Percentiles rank a stretch among this genome's conserved stretches.
These are phyloP conservation scores for Neoitamus cyanurus DNA, from an alignment of 2,888 invertebrate species.

Conservation along the genomic window DNA sequence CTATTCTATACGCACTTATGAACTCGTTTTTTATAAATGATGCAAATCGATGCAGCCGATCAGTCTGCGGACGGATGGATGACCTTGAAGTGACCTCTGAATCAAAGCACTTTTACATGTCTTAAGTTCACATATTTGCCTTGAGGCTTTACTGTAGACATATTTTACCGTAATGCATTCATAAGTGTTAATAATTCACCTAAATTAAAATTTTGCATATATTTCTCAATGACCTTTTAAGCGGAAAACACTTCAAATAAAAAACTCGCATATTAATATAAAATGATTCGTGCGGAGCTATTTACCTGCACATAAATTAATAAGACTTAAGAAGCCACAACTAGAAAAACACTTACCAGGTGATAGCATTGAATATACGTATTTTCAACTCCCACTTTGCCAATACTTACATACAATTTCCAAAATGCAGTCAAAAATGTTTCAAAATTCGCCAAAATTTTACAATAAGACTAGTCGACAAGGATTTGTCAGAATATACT, in stretches of 20 bases:
- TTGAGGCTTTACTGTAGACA: background rate
- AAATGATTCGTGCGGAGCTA: background rate
- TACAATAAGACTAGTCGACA: too few species aligned
- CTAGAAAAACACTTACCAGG: too few species aligned
- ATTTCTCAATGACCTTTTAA: background rate
- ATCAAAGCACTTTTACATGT: background rate
- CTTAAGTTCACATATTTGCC: background rate
- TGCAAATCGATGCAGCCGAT: background rate
- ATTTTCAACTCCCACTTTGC: too few species aligned
- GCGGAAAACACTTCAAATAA: background rate
- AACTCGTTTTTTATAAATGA: background rate
- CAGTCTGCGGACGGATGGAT: background rate
- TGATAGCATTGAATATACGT: too few species aligned
- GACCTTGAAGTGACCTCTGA: background rate
- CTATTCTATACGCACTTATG: background rate
- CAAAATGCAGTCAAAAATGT: too few species aligned
- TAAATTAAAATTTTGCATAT: background rate
- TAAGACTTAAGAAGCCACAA: too few species aligned
- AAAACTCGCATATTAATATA: background rate
- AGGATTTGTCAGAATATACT: too few species aligned
- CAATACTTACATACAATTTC: too few species aligned
- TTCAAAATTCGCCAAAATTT: too few species aligned
- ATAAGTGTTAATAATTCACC: background rate
- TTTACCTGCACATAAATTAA: too few species aligned
- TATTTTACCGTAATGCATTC: background rate